phyloP scores from a whole-genome alignment of 2,113 vertebrate species.

The Blennius ocellaris region DNA sequence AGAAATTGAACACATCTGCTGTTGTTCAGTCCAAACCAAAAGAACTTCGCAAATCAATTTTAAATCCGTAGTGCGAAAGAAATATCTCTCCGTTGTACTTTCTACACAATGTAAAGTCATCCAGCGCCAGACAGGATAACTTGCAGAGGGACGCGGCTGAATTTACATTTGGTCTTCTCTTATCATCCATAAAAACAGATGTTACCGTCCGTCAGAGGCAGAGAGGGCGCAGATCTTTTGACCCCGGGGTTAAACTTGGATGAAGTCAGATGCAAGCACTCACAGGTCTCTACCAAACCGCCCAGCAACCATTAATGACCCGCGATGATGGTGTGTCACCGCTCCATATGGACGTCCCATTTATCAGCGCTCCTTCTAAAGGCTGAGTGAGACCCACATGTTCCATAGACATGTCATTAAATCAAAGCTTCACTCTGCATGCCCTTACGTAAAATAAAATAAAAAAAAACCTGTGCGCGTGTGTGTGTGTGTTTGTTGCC shows the following conservation, averaged over 20 bases:
- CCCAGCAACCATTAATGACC: slow-evolving; percentile 45
- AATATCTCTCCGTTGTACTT: too few species aligned
- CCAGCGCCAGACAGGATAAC: too few species aligned
- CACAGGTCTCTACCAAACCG: slow-evolving; percentile 36
- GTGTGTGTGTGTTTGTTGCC: slow-evolving; percentile 31
- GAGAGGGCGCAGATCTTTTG: slow-evolving; percentile 30
- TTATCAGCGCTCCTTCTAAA: slow-evolving; percentile 34
- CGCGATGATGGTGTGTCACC: slow-evolving; percentile 42
- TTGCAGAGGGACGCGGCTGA: neutral
- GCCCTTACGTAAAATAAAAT: slow-evolving; percentile 27
- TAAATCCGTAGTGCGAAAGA: too few species aligned
- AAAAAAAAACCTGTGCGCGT: slow-evolving; percentile 18
- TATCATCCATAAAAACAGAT: slow-evolving; percentile 45
- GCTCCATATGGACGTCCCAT: slow-evolving; percentile 37
- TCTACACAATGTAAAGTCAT: too few species aligned
- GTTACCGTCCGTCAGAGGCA: slow-evolving; percentile 54
- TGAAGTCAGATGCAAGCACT: slow-evolving; percentile 42
- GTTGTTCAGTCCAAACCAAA: too few species aligned
- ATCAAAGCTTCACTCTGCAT: slow-evolving; percentile 40
- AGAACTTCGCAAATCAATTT: too few species aligned
- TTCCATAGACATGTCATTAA: slow-evolving; percentile 24
- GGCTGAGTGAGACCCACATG: slow-evolving; percentile 3
- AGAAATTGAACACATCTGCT: too few species aligned
- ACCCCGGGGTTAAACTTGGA: slow-evolving; percentile 65
- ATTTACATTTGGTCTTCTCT: neutral